phyloP scores from a whole-genome alignment of 2,888 invertebrate genomes.

The Melinaea marsaeus region DNA sequence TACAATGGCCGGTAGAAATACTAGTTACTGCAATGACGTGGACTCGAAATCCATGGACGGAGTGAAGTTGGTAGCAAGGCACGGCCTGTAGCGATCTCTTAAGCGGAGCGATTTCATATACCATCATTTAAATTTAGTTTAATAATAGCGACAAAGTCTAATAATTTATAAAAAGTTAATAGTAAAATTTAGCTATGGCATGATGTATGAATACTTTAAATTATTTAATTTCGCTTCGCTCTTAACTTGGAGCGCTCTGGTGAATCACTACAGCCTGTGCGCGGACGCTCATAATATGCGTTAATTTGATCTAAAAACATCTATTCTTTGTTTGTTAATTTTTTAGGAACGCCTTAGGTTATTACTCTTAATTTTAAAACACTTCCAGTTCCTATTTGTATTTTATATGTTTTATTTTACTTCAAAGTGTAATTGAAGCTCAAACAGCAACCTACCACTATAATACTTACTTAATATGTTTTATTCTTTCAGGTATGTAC shows the following conservation, averaged over 20 bases:
- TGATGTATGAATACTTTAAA: not conserved
- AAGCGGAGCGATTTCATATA: constrained; percentile 20
- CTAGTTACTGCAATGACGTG: constrained; percentile 65
- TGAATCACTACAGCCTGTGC: constrained; percentile 69
- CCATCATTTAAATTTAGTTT: not conserved
- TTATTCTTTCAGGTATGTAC: constrained; percentile 20
- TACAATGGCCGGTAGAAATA: constrained; percentile 60
- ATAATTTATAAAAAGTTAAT: no score
- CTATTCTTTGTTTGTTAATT: constrained; percentile 72
- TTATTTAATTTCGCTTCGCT: not conserved
- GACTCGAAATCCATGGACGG: constrained; percentile 31
- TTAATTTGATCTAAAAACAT: constrained; percentile 76
- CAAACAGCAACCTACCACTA: no score
- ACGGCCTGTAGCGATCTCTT: constrained; percentile 27
- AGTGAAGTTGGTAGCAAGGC: constrained; percentile 30
- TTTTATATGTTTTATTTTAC: constrained; percentile 2
- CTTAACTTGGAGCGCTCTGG: constrained; percentile 33
- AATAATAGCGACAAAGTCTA: no score
- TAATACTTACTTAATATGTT: no score
- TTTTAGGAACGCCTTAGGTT: constrained; percentile 66
- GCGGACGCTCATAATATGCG: constrained; percentile 70
- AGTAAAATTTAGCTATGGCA: not conserved
- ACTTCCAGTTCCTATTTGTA: no score
- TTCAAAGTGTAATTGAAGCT: no score
- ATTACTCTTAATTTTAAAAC: constrained; percentile 38